Base-by-base conservation (phyloP, 2,888 invertebrate species). In the Aleiodes leptofemur region DNA sequence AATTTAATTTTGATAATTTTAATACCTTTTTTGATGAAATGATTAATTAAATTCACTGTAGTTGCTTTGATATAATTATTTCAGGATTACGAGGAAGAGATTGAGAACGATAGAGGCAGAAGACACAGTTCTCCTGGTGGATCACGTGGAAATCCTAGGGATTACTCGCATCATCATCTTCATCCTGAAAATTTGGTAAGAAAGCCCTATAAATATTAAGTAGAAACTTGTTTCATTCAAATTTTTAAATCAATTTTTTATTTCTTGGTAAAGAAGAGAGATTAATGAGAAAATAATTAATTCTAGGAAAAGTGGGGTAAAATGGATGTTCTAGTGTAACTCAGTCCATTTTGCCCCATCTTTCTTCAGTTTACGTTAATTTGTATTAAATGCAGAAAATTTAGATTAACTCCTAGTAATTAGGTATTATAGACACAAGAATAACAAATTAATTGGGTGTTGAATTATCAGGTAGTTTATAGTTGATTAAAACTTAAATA, bases 81-180 rank as follows among this genome's bases (percentile, higher is more conserved):
- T 86, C 90, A 96, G 88, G 96, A 96, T 88, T 96, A 96, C 88
- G 92, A 94, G 82, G 93, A 94, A 78, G 93, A 94, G 72, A 85
- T 89, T 88, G 94, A 94, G 81, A 92, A 92, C 73, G 92, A 93
- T 82, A 90, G 93, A 57, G 90, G 92, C 50, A 91, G 94, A 82
- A 90, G 94, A 79, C 94, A 94, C 89, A 94, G 94, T 64, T 94
- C 94, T 79, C 94, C 94, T 66, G 93, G 94, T 77, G 93, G 93
- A 84, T 93, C 94, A 34, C 90, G 94, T 82, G 92, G 94, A 81
- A 94, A 94, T 87, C 93, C 93, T 88, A 92, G 89, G 43, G 88
- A 89, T 72, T 88, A 88, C 81, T 78, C 82, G 8, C 71, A 71
- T 29, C 71, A 71, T 78, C 83, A 83, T 78, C 83, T 89, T 66